A percentile compares a stretch with the other conserved stretches of the same genome.
Evolutionary conservation across 2,888 invertebrate species (phyloP).

Genomic region (Amblyjoppa proteus): DNA sequence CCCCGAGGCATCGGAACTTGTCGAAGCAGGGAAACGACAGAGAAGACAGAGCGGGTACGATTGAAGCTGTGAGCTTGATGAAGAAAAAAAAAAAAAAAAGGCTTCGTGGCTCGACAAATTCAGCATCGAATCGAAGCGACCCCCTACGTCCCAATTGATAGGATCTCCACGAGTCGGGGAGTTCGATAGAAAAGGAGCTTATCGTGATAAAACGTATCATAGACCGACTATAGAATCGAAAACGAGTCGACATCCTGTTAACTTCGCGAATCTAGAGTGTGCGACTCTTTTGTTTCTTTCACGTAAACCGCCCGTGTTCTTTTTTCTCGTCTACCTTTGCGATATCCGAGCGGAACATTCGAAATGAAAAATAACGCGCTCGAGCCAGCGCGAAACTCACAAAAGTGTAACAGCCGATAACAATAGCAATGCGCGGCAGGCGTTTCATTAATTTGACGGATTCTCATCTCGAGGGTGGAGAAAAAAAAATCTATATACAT

Average conservation of each 20-base stretch:
- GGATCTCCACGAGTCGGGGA: constrained; percentile 29
- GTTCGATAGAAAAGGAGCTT: constrained; percentile 41
- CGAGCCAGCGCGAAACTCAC: not conserved
- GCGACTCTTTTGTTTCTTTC: not conserved
- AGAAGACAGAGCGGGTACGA: constrained; percentile 25
- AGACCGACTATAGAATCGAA: constrained; percentile 46
- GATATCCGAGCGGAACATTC: not conserved
- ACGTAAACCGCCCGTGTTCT: not conserved
- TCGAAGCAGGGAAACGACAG: constrained; percentile 35
- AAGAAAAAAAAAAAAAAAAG: constrained; percentile 33
- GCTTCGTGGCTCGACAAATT: constrained; percentile 57
- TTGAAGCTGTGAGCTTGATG: constrained; percentile 52
- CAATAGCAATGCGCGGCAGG: not conserved
- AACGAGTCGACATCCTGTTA: constrained; percentile 48
- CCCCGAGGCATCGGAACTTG: constrained; percentile 45
- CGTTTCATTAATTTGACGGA: constrained; percentile 2
- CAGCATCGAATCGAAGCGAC: constrained; percentile 19
- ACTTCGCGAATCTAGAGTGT: constrained; percentile 11
- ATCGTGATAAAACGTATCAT: constrained; percentile 53
- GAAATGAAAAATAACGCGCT: not conserved
- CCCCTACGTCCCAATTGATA: constrained; percentile 19
- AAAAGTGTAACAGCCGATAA: not conserved
- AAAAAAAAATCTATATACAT: not conserved
- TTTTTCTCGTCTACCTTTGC: constrained; percentile 5
- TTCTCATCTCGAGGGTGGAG: not conserved